These are phyloP conservation scores for Cercocebus atys DNA, from an alignment of 2,113 vertebrate genomes.

Conservation along the genomic window DNA sequence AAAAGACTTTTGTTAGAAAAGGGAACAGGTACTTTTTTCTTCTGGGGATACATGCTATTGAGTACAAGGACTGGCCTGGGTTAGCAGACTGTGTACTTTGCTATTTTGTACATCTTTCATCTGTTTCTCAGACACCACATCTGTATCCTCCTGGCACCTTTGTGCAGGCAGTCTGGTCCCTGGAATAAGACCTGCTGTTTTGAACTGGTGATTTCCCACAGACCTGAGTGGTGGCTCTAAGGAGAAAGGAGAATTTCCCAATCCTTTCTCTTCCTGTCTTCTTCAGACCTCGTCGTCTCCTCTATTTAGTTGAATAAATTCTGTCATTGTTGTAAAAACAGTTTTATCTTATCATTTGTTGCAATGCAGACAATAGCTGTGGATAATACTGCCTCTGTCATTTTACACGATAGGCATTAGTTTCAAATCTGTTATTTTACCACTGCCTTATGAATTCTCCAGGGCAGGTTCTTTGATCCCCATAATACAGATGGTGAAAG, in stretches of 20 bases:
- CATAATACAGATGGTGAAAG: not conserved
- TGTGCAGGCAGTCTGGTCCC: too few species aligned
- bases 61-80: fast-evolving
- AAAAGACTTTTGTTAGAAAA: not conserved
- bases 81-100: not conserved
- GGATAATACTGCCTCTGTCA: not conserved
- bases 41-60: fast-evolving
- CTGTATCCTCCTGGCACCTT: fast-evolving
- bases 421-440: not conserved
- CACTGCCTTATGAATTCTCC: not conserved
- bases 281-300: not conserved
- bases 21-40: not conserved
- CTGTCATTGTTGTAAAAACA: conserved; percentile 11
- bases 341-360: not conserved
- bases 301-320: not conserved
- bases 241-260: not conserved
- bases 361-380: not conserved
- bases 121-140: fast-evolving
- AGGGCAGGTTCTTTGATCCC: not conserved
- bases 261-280: not conserved
- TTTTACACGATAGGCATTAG: not conserved
- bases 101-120: fast-evolving
- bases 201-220: too few species aligned
- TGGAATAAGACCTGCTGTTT: not conserved
- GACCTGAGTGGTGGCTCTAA: not conserved